These are phyloP conservation scores for Limulus polyphemus DNA, from an alignment of 2,888 invertebrate genomes.

Conservation along the genomic window DNA sequence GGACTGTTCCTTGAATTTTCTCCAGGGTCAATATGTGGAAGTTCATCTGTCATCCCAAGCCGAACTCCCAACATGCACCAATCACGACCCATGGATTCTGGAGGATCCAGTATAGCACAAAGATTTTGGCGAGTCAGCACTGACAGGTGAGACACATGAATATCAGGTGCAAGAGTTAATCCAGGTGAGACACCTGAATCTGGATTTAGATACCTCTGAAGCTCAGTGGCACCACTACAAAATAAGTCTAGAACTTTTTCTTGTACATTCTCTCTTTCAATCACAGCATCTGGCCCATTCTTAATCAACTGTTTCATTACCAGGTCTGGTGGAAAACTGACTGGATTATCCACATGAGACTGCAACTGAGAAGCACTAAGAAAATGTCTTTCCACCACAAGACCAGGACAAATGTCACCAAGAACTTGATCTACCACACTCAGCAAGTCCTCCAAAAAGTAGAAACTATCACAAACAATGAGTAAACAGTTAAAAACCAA, in stretches of 20 bases:
- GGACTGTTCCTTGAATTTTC: conserved; percentile 24
- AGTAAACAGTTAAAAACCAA: too few relatives aligned
- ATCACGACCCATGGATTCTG: conserved; percentile 44
- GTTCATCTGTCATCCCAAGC: conserved; percentile 43
- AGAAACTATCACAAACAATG: conserved; percentile 40
- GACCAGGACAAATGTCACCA: conserved; percentile 52
- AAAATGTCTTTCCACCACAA: conserved; percentile 51
- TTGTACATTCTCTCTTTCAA: conserved; percentile 37
- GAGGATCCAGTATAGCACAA: conserved; percentile 41
- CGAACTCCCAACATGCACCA: conserved; percentile 46
- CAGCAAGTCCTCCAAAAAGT: conserved; percentile 55
- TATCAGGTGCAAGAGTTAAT: conserved; percentile 44
- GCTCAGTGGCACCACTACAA: conserved; percentile 45
- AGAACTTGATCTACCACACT: conserved; percentile 51
- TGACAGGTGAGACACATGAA: conserved; percentile 48
- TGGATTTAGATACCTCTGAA: background rate
- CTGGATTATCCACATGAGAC: conserved; percentile 33
- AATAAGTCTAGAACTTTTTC: conserved; percentile 48
- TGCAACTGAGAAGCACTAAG: conserved; percentile 50
- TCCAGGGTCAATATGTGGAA: conserved; percentile 41
- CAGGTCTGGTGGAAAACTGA: conserved; percentile 10
- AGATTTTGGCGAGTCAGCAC: conserved; percentile 45
- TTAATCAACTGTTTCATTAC: conserved; percentile 17
- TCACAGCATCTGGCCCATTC: conserved; percentile 20
- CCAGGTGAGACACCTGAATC: conserved; percentile 7